A percentile compares a stretch with the other conserved stretches of the same genome.
phyloP scores from a whole-genome alignment of 2,113 vertebrate genomes.

The Sisor rabdophorus region DNA sequence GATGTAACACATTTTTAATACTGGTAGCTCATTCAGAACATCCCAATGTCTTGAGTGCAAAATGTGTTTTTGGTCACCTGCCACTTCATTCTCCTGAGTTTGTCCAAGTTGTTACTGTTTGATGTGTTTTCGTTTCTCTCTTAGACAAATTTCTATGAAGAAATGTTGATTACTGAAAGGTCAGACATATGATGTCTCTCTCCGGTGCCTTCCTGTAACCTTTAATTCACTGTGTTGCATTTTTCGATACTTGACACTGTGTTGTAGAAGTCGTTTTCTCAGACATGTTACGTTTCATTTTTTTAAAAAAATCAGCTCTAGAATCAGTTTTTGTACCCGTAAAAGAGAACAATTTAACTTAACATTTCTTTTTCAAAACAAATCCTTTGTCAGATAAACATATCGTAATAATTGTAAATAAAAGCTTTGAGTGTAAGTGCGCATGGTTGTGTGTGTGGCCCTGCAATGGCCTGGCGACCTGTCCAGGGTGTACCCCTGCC shows the following conservation, averaged over 20 bases:
- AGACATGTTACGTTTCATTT: too few species aligned
- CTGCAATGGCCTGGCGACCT: too few species aligned
- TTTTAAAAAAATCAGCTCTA: not conserved
- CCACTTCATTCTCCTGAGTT: too few species aligned
- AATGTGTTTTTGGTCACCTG: not conserved
- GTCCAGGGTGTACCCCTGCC: too few species aligned
- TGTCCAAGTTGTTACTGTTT: too few species aligned
- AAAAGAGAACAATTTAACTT: not conserved
- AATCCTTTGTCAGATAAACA: not conserved
- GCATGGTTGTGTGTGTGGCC: too few species aligned
- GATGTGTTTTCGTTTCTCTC: too few species aligned
- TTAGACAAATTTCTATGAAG: too few species aligned
- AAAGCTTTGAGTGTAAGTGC: not conserved
- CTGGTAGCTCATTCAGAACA: not conserved
- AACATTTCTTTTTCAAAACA: not conserved
- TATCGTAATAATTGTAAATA: not conserved
- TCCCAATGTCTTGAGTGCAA: not conserved
- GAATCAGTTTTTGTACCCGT: not conserved
- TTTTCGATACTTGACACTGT: not conserved
- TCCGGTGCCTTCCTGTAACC: conserved; percentile 45
- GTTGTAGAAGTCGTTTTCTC: not conserved
- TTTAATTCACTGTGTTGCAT: conserved; percentile 43
- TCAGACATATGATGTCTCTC: not conserved
- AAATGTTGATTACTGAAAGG: not conserved
- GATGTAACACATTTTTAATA: not conserved